A percentile compares a stretch with the other conserved stretches of the same genome.
Conservation (phyloP, 2,888 invertebrate species). For the Rhyacophila evoluta region DNA sequence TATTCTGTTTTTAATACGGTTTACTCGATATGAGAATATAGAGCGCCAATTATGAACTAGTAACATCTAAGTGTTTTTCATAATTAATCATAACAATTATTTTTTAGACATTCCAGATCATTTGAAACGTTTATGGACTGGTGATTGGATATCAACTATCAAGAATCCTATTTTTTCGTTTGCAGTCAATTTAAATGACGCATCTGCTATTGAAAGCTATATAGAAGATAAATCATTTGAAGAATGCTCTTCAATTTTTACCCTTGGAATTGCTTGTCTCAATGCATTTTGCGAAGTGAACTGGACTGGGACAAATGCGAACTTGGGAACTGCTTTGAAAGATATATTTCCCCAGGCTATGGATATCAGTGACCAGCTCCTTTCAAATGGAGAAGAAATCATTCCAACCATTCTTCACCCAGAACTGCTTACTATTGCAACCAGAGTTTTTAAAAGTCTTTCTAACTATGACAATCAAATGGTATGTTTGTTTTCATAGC, state of each 20-base stretch:
- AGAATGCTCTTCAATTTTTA: constrained; percentile 61
- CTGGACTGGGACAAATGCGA: constrained; percentile 80
- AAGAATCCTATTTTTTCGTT: constrained; percentile 4
- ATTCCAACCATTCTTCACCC: constrained; percentile 74
- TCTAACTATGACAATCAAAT: constrained; percentile 61
- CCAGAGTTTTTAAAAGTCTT: constrained; percentile 62
- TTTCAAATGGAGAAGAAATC: constrained; percentile 76
- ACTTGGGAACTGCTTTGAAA: constrained; percentile 61
- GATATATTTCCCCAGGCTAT: constrained; percentile 63
- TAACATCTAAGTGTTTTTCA: too few relatives aligned
- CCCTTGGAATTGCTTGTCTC: constrained; percentile 75
- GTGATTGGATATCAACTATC: constrained; percentile 37
- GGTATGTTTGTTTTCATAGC: constrained; percentile 59
- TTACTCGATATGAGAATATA: neutral
- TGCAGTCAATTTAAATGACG: neutral
- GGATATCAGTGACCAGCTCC: constrained; percentile 64
- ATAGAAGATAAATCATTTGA: constrained; percentile 26
- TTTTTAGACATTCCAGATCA: constrained; percentile 36
- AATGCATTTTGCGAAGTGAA: constrained; percentile 83
- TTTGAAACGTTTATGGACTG: constrained; percentile 37
- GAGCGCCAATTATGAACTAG: too few relatives aligned
- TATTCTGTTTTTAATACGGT: too few relatives aligned
- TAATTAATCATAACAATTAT: too few relatives aligned
- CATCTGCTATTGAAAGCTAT: neutral
- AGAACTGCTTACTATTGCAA: constrained; percentile 65